Evolutionary conservation across 2,888 invertebrate genomes (phyloP).

Genomic region (Megaustenia siamemsis): DNA sequence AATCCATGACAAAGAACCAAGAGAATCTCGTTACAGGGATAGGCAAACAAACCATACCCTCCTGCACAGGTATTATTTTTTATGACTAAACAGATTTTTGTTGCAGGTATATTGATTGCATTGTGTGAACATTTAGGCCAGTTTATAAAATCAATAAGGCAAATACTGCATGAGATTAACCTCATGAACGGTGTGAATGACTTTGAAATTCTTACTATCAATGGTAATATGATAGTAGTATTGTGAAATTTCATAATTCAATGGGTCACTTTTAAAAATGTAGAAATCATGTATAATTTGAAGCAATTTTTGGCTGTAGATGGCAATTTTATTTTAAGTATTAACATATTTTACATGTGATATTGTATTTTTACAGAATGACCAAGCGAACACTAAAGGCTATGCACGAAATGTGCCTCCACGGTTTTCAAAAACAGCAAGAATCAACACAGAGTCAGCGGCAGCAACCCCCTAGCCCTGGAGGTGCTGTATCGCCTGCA

Average conservation of each 20-base stretch:
- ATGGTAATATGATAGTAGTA: no score
- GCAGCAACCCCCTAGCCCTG: constrained; percentile 64
- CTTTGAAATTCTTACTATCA: no score
- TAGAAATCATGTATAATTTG: no score
- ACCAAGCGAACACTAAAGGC: constrained; percentile 56
- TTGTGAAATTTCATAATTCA: no score
- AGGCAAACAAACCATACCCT: constrained; percentile 46
- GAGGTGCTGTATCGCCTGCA: constrained; percentile 56
- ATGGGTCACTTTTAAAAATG: not conserved
- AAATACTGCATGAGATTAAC: no score
- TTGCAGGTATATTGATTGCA: no score
- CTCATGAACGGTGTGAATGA: no score
- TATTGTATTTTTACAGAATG: constrained; percentile 52
- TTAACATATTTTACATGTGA: no score
- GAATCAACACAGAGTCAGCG: constrained; percentile 58
- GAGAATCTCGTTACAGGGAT: constrained; percentile 51
- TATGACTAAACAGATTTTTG: not conserved
- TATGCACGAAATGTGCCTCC: constrained; percentile 85
- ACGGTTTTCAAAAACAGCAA: constrained; percentile 81
- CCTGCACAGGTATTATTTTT: constrained; percentile 45
- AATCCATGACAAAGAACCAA: constrained; percentile 75
- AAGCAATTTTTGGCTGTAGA: no score
- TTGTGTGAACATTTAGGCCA: no score
- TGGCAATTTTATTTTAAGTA: no score
- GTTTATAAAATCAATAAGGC: no score